Conservation (phyloP, 2,888 invertebrate species). For the Trimorus sp. region DNA sequence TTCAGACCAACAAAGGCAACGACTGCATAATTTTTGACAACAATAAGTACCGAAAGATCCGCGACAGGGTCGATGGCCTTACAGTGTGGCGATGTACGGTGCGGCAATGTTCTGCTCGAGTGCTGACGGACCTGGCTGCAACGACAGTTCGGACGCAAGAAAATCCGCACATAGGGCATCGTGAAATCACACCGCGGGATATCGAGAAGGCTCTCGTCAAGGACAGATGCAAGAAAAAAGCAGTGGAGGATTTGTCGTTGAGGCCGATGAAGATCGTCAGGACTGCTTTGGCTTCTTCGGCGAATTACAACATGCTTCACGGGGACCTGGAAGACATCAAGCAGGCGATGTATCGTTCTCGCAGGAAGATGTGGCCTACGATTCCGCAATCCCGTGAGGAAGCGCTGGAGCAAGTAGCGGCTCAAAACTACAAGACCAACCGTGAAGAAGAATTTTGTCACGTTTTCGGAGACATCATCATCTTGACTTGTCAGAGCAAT, state of each 20-base stretch:
- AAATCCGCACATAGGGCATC: not conserved
- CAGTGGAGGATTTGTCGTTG: not conserved
- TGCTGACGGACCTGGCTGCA: not conserved
- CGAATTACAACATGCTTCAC: not conserved
- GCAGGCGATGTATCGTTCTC: not conserved
- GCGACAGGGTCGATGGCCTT: not conserved
- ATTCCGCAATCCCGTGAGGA: not conserved
- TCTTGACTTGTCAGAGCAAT: not conserved
- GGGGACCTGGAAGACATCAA: not conserved
- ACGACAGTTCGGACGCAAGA: not conserved
- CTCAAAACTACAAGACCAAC: not conserved
- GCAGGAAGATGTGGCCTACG: not conserved
- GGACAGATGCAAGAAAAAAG: not conserved
- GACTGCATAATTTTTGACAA: constrained; percentile 20
- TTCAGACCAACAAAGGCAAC: constrained; percentile 5
- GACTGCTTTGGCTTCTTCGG: not conserved
- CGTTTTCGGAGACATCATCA: not conserved
- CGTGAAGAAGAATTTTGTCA: not conserved
- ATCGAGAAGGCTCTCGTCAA: not conserved
- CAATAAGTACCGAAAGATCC: constrained; percentile 8
- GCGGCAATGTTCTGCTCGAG: not conserved
- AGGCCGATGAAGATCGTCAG: not conserved
- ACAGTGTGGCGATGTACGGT: not conserved
- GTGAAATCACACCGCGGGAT: not conserved
- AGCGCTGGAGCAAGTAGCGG: not conserved